Evolutionary conservation across 2,113 vertebrate genomes (phyloP).

Genomic region (Ochotona curzoniae): DNA sequence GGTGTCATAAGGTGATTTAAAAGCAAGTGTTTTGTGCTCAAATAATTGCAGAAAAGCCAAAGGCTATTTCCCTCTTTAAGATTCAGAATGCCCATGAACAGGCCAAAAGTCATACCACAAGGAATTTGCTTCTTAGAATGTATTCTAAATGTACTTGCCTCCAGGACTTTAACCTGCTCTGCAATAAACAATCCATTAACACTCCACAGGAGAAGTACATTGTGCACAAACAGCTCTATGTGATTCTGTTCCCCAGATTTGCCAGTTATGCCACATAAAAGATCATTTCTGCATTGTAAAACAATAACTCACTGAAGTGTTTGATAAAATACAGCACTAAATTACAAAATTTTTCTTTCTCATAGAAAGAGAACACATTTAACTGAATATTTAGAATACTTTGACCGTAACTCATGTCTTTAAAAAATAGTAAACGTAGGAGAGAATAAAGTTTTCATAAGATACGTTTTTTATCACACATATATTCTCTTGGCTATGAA

Average conservation of each 20-base stretch:
- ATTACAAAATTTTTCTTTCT: slow-evolving; percentile 34
- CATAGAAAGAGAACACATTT: slow-evolving; percentile 8
- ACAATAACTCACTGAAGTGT: not conserved
- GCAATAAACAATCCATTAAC: not conserved
- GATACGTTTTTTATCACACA: slow-evolving; percentile 15
- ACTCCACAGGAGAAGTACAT: not conserved
- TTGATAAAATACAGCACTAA: not conserved
- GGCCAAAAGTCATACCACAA: not conserved
- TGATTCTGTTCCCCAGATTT: not conserved
- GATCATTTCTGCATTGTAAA: slow-evolving; percentile 36
- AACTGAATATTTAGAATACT: slow-evolving; percentile 14
- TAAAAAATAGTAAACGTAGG: not conserved
- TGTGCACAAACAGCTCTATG: not conserved
- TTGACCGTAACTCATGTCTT: not conserved
- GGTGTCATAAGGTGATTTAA: not conserved
- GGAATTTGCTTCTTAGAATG: not conserved
- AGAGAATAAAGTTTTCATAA: slow-evolving; percentile 22
- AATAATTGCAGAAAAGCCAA: not conserved
- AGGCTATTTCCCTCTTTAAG: not conserved
- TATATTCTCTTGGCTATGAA: slow-evolving; percentile 17
- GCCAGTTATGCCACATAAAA: not conserved
- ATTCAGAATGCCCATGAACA: not conserved
- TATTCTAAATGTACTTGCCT: slow-evolving; percentile 8
- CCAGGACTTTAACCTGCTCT: not conserved
- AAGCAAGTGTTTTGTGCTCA: not conserved